These are phyloP conservation scores for Metallyticus violacea DNA, from an alignment of 2,888 invertebrate species.

Conservation along the genomic window DNA sequence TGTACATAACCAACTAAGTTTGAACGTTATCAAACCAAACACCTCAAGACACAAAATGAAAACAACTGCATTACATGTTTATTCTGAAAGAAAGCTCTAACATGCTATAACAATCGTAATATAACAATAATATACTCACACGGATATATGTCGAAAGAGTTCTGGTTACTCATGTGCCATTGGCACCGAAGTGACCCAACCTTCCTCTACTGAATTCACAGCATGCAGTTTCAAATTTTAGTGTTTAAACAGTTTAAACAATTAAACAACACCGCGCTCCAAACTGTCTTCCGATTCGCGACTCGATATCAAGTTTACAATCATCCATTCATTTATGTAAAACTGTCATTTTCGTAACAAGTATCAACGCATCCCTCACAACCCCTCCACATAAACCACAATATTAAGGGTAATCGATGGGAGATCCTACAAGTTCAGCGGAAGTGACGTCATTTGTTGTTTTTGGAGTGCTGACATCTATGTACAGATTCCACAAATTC, in stretches of 20 bases:
- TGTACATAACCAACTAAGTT: neutral
- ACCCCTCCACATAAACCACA: neutral
- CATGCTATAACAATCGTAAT: neutral
- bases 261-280: neutral
- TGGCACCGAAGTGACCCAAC: constrained; percentile 4
- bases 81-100: neutral
- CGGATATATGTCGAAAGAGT: neutral
- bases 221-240: neutral
- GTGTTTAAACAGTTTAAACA: neutral
- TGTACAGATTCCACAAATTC: neutral
- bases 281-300: neutral
- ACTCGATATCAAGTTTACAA: neutral
- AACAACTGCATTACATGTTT: neutral
- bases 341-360: constrained; percentile 3
- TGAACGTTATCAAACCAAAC: neutral
- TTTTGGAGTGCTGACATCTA: constrained; percentile 5
- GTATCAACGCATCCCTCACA: constrained; percentile 6
- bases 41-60: neutral
- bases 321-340: neutral
- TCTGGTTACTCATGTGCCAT: constrained; percentile 2
- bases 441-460: constrained; percentile 20
- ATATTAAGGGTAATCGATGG: constrained; percentile 8
- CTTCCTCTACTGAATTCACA: constrained; percentile 12
- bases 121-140: neutral
- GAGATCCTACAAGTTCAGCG: constrained; percentile 1